Evolutionary conservation across 2,797 vertebrate genomes (phyloP), one percentile per base, ranked within the genome.

Genomic region (Limosa lapponica): DNA sequence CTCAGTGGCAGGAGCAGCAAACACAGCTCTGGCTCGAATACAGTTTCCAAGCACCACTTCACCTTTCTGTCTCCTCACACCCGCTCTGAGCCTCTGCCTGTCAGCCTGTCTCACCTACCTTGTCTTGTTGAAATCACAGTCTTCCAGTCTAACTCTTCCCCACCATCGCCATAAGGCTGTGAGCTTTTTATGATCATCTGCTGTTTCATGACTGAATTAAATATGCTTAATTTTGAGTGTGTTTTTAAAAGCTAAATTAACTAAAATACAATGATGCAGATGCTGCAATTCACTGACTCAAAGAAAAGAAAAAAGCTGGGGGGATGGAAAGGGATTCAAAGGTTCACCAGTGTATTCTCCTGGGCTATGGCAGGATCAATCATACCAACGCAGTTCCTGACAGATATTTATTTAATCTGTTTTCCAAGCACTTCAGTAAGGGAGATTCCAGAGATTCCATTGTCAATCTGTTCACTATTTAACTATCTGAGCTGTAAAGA

Each of bases 401-500:
- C 69, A 93, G 87, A 36, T 93, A 95, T 54, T 94, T 95, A 79
- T 87, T 93, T 90, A 71, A 86, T 91, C 57, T 90, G 44, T 36
- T 54, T 94, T 88, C 73, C 90, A 69, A 95, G 77, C 58, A 78
- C 57, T 93, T 94, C 69, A 65, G 37, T 65, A 62, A 69, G 70
- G 82, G 94, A 93, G 82, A 90, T 90, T 91, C 90, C 65, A 91
- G 72, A 89, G 70, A 90, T 90, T 94, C 91, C 61, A 64, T 91
- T 95, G 87, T 81, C 90, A 93, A 55, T 87, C 91, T 95, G 91
- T 94, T 95, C 71, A 11, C 82, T 89, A 34, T 93, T 96, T 95
- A 89, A 91, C 91, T 92, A 83, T 89, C 62, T 0, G 8, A 87
- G 83, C 48, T 90, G 67, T 75, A 73, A 79, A 87, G 87, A 25